Evolutionary conservation across 2,797 vertebrate species (phyloP).

Genomic region (Eptatretus atami): DNA sequence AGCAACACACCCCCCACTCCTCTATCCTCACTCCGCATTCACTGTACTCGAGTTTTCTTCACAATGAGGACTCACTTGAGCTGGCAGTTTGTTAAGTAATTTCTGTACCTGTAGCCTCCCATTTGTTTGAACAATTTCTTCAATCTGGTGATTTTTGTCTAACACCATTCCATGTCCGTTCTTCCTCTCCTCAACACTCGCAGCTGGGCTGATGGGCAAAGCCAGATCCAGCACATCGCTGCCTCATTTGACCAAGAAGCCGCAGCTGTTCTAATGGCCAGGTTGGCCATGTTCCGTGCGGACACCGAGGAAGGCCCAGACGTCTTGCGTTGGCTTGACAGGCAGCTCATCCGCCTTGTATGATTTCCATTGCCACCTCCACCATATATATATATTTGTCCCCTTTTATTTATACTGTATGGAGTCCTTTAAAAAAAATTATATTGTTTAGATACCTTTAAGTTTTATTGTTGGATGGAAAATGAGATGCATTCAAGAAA

Average conservation of each 20-base stretch:
- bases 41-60: no score
- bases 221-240: constrained; percentile 72
- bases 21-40: no score
- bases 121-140: not conserved
- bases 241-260: constrained; percentile 84
- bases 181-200: not conserved
- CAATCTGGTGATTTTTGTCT: not conserved
- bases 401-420: no score
- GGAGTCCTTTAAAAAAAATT: no score
- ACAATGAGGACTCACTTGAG: no score
- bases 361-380: constrained; percentile 11
- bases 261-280: constrained; percentile 66
- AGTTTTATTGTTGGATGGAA: no score
- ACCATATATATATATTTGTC: not conserved
- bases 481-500: no score
- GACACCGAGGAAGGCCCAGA: constrained; percentile 85
- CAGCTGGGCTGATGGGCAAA: constrained; percentile 90
- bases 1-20: constrained; percentile 13
- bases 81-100: not conserved
- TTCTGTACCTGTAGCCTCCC: not conserved
- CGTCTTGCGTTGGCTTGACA: constrained; percentile 72
- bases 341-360: constrained; percentile 81
- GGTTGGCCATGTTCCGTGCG: constrained; percentile 55
- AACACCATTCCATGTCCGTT: no score
- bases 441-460: no score